Conservation (phyloP, 2,113 vertebrate genomes). For the Puffinus mauretanicus region DNA sequence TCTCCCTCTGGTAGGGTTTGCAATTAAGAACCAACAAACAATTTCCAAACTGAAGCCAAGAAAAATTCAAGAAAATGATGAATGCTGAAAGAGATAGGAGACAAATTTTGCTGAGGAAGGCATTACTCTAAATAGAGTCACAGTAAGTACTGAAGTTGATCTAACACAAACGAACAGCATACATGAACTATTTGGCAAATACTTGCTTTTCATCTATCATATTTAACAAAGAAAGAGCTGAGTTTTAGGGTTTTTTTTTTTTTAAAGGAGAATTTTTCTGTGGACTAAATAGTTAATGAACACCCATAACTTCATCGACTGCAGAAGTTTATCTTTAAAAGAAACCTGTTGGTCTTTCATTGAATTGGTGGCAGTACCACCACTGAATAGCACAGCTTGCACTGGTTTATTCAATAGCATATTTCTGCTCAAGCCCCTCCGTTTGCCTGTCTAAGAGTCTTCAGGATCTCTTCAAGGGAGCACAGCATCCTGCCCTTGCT, state of each 20-base stretch:
- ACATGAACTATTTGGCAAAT: not conserved
- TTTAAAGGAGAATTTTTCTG: not conserved
- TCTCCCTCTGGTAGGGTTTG: not conserved
- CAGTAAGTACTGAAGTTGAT: not conserved
- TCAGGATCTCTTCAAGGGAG: not conserved
- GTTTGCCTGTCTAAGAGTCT: not conserved
- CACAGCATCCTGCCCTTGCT: not conserved
- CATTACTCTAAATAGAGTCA: not conserved
- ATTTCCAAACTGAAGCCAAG: not conserved
- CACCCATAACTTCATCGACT: rapidly evolving
- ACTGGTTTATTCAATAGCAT: not conserved
- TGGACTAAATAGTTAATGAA: not conserved
- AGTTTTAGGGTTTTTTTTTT: not conserved
- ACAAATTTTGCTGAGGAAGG: not conserved
- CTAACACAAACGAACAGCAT: not conserved
- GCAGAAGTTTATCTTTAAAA: not conserved
- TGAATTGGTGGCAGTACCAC: not conserved
- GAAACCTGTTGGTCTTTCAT: rapidly evolving
- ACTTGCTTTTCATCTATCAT: not conserved
- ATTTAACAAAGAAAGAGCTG: not conserved
- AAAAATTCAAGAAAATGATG: not conserved
- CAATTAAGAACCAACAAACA: slow-evolving; percentile 26
- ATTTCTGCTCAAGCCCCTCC: not conserved
- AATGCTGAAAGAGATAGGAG: not conserved
- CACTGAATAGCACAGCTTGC: not conserved